Percentiles rank a stretch among this genome's conserved stretches.
Conservation (phyloP, 2,888 invertebrate species). For the Esperia sulphurella region DNA sequence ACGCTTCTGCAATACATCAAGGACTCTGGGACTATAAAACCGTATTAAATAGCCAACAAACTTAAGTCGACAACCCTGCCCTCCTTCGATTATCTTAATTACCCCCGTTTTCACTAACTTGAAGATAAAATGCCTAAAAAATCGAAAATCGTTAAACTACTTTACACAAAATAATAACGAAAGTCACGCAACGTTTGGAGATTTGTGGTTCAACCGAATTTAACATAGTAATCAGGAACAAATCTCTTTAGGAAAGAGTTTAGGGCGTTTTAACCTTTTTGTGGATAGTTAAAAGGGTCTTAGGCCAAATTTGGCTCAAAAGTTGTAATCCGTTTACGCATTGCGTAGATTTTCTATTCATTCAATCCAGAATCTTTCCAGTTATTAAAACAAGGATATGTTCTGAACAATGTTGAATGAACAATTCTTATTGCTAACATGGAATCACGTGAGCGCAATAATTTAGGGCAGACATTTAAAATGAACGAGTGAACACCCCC, state of each 20-base stretch:
- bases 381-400: conserved; percentile 54
- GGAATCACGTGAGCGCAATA: conserved; percentile 22
- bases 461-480: conserved; percentile 46
- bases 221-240: neutral
- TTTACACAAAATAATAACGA: conserved; percentile 8
- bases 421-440: conserved; percentile 36
- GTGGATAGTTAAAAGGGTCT: neutral
- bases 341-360: conserved; percentile 58
- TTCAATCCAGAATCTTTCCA: conserved; percentile 62
- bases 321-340: conserved; percentile 22
- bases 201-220: neutral
- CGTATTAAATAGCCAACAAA: conserved; percentile 30
- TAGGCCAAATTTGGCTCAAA: neutral
- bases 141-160: conserved; percentile 5
- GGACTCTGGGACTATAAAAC: conserved; percentile 35
- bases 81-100: conserved; percentile 50
- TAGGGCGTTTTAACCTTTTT: neutral
- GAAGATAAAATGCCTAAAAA: conserved; percentile 15
- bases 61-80: conserved; percentile 46
- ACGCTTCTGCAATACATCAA: conserved; percentile 9
- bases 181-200: conserved; percentile 9
- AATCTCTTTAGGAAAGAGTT: conserved; percentile 1
- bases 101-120: conserved; percentile 28
- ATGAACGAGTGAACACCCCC: conserved; percentile 41
- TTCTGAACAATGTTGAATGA: conserved; percentile 50